Conservation (phyloP, 2,797 vertebrate genomes). For the Hapalemur alaotrensis region DNA sequence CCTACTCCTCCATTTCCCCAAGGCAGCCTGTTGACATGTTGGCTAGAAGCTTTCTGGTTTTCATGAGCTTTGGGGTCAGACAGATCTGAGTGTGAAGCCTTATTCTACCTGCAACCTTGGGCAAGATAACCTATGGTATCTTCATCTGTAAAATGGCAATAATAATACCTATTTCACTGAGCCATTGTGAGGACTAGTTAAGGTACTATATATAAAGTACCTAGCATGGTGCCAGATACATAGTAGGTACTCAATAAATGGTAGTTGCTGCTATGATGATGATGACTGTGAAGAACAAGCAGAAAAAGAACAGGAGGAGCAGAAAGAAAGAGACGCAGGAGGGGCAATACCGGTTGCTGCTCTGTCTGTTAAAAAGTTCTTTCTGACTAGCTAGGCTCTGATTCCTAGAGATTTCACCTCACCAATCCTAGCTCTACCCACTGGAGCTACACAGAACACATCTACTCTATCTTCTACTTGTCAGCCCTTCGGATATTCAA, state of each 20-base stretch:
- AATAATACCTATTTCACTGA: background rate
- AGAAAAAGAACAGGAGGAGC: background rate
- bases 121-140: background rate
- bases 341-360: background rate
- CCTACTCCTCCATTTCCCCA: background rate
- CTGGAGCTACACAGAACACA: background rate
- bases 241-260: background rate
- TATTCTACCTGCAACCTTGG: background rate
- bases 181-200: constrained; percentile 1
- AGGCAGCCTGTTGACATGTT: background rate
- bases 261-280: background rate
- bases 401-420: background rate
- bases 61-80: background rate
- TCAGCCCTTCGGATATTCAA: background rate
- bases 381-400: constrained; percentile 17
- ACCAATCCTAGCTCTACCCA: background rate
- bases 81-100: constrained; percentile 19
- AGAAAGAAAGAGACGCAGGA: background rate
- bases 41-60: background rate
- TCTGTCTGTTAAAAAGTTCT: background rate
- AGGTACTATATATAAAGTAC: background rate
- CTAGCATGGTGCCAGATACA: background rate
- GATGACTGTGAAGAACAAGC: background rate
- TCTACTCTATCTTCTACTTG: background rate
- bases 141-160: background rate